Conservation (phyloP, 2,888 invertebrate genomes). For the Leucophora obtusa region DNA sequence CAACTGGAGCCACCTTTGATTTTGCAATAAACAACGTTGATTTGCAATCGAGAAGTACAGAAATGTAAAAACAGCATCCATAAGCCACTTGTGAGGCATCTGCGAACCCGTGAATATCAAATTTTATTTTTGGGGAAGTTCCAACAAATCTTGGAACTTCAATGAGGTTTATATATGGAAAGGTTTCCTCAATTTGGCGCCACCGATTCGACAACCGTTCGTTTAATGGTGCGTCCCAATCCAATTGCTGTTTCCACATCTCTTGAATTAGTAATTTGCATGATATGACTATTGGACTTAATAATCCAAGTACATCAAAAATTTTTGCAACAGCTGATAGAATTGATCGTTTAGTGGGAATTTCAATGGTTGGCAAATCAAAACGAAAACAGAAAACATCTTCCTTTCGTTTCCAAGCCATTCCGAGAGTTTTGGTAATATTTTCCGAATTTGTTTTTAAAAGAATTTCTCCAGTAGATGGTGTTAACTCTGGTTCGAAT, state of each 20-base stretch:
- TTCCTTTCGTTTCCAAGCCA: conserved; percentile 6
- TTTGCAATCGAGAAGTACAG: background rate
- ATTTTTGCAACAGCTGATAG: conserved; percentile 36
- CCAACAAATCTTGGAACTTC: background rate
- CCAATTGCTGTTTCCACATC: background rate
- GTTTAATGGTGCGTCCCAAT: background rate
- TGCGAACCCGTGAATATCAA: conserved; percentile 9
- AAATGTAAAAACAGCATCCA: background rate
- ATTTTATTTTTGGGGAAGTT: background rate
- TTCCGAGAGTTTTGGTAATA: conserved; percentile 7
- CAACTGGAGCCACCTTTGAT: background rate
- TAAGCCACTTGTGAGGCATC: background rate
- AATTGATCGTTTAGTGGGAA: conserved; percentile 13
- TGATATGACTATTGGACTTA: background rate
- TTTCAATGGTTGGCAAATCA: conserved; percentile 27
- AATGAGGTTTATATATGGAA: background rate
- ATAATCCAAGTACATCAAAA: conserved; percentile 30
- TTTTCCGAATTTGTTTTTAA: background rate
- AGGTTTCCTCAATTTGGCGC: background rate
- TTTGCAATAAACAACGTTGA: background rate
- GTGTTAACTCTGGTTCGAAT: background rate
- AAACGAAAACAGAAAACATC: conserved; percentile 15
- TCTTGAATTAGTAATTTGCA: background rate
- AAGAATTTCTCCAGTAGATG: background rate
- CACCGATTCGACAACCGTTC: background rate